Base-by-base conservation (phyloP, 2,113 vertebrate species). In the Serilophus lunatus region DNA sequence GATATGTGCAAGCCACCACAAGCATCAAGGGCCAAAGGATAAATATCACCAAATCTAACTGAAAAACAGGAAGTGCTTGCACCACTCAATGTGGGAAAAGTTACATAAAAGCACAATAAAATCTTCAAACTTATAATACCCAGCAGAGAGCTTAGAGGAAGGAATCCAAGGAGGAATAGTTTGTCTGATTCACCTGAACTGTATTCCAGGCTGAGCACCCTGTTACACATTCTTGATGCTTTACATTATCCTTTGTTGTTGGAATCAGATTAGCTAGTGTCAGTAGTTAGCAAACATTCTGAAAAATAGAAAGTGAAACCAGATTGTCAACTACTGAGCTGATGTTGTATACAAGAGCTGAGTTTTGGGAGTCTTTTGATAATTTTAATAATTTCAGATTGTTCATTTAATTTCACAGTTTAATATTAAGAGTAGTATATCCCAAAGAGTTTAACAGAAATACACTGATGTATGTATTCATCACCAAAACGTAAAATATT, bases 121-220 rank as follows among this genome's bases (percentile, higher is more conserved):
- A 36, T 82, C 18, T 64, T 66, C 13, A 7, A 70, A 38, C 12
- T 63, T 28, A 9, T 59, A 61, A 31, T 5, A 68, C n/a, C 6
- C 10, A 38, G 7, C 7, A 56, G 33, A 68, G 4, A 9, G 6
- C 16, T 45, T 70, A 10, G 7, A 57, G 12, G 49, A 40, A 71
- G 18, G 36, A 74, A 54, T n/a, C 22, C 9, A 31, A 14, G 14
- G 23, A 42, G 8, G 16, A 49, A 36, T 15, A 57, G 15, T 36
- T 49, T 53, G 19, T 3, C 3, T 60, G 25, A 28, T 38, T 82
- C n/a, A 53, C 10, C 14, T 57, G 35, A 89, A 26, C 8, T 17
- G 0, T 38, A 25, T 35, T 20, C 4, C 13, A 35, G 14, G 1
- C 2, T 35, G 18, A 18, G 2, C 3, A 49, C 6, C 23, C 51